Evolutionary conservation across 2,113 vertebrate species (phyloP), one percentile per base, ranked within the genome.

Genomic region (Periophthalmus modestus): DNA sequence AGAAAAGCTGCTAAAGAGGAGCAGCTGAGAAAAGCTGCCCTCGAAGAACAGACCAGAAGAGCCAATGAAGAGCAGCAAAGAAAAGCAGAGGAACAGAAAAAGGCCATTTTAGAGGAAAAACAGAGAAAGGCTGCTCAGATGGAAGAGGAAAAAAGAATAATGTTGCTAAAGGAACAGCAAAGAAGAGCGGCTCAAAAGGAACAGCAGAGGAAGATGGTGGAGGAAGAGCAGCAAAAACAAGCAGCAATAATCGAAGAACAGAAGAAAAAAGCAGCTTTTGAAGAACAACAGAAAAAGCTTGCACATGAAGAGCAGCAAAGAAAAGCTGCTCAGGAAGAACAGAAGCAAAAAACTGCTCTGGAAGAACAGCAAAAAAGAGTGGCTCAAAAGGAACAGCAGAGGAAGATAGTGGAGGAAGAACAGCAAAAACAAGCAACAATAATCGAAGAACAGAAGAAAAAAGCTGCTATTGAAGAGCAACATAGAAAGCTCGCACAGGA

Each of bases 291-390:
- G 2, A 68, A 1, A 21, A 73, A 39, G 68, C 23, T 33, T 23
- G 63, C 50, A 0, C 19, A 9, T 33, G 63, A 80, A 11, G 78
- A 80, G 3, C 47, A 43, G 0, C 75, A 77, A 0, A 77, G 11
- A 0, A 66, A 0, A 79, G 54, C 43, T 21, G 59, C 43, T 1
- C 5, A 28, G 4, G 65, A 75, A 12, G 54, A 78, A 39, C 33
- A 70, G 14, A 18, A 72, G 5, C 33, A 10, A 11, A 82, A 7
- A 70, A 68, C 48, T 14, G 28, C 24, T 19, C 5, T 28, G 14
- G 69, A 66, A 10, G 81, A 85, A 19, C 70, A 70, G 36, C 66
- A 68, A 7, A 85, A 1, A 14, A 63, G 11, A 68, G 68, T 21
- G 2, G 57, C 36, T 4, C 0, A 14, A 3, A n/a, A 78, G 19